These are phyloP conservation scores for Camponotus floridanus DNA, from an alignment of 1,140 invertebrate species.

Conservation along the genomic window DNA sequence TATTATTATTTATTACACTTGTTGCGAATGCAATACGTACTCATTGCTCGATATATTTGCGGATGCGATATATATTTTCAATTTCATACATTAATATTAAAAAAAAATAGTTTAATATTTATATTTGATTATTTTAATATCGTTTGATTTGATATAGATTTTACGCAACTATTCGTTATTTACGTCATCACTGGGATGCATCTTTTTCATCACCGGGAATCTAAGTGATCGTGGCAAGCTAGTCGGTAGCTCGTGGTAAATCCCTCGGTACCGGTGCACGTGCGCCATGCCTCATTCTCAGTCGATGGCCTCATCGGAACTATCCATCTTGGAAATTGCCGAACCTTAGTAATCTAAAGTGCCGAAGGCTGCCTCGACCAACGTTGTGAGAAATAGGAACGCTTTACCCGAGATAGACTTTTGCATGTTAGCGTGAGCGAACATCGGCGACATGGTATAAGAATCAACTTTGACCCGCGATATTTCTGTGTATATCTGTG, in stretches of 20 bases:
- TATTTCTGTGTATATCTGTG: not conserved
- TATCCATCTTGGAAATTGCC: constrained; percentile 69
- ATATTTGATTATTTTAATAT: not conserved
- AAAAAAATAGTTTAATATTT: not conserved
- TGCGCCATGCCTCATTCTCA: constrained; percentile 56
- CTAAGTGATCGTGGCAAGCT: constrained; percentile 26
- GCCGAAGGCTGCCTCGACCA: constrained; percentile 59
- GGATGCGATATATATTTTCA: too few species aligned
- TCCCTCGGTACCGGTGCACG: constrained; percentile 23
- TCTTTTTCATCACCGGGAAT: constrained; percentile 40
- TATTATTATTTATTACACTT: too few species aligned
- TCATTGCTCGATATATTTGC: too few species aligned
- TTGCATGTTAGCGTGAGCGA: not conserved
- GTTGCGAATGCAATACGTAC: too few species aligned
- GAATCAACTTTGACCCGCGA: constrained; percentile 29
- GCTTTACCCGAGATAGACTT: constrained; percentile 50
- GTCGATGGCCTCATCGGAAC: constrained; percentile 60
- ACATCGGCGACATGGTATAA: not conserved
- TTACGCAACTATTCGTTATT: constrained; percentile 14
- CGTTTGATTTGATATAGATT: not conserved
- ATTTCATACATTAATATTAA: not conserved
- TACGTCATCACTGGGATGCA: not conserved
- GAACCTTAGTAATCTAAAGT: constrained; percentile 68
- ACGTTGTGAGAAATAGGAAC: constrained; percentile 53
- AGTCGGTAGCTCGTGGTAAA: constrained; percentile 29